phyloP scores from a whole-genome alignment of 2,888 invertebrate genomes.

The Sarcophaga variegata region DNA sequence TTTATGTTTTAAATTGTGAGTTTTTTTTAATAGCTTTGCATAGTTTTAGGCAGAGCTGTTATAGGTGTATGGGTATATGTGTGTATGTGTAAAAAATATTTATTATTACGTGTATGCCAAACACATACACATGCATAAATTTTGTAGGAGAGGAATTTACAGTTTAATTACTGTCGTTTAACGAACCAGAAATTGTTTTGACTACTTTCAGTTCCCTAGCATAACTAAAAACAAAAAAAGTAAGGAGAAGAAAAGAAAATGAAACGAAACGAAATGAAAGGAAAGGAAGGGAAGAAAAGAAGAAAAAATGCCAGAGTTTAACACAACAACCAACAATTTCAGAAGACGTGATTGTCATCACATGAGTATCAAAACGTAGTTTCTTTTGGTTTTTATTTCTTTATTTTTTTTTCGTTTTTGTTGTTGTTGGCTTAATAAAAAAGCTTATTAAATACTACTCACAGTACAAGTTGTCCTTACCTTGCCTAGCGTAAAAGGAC shows the following conservation, averaged over 20 bases:
- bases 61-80: background rate
- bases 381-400: background rate
- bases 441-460: slow-evolving; percentile 61
- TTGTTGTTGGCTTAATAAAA: slow-evolving; percentile 59
- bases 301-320: background rate
- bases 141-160: slow-evolving; percentile 71
- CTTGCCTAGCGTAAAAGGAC: slow-evolving; percentile 25
- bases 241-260: too few relatives aligned
- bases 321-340: slow-evolving; percentile 47
- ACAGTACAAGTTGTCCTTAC: slow-evolving; percentile 5
- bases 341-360: slow-evolving; percentile 64
- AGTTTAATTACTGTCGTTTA: slow-evolving; percentile 79
- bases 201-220: slow-evolving; percentile 46
- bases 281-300: background rate
- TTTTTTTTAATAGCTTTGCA: slow-evolving; percentile 28
- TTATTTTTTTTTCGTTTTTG: background rate
- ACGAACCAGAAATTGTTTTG: slow-evolving; percentile 75
- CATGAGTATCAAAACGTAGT: slow-evolving; percentile 31
- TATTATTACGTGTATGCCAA: background rate
- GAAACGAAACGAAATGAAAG: too few relatives aligned
- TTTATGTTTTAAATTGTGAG: slow-evolving; percentile 18
- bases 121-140: slow-evolving; percentile 8
- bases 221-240: slow-evolving; percentile 7
- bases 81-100: background rate
- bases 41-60: slow-evolving; percentile 47